Base-by-base conservation (phyloP, 2,888 invertebrate genomes). In the Coenonympha arcania region DNA sequence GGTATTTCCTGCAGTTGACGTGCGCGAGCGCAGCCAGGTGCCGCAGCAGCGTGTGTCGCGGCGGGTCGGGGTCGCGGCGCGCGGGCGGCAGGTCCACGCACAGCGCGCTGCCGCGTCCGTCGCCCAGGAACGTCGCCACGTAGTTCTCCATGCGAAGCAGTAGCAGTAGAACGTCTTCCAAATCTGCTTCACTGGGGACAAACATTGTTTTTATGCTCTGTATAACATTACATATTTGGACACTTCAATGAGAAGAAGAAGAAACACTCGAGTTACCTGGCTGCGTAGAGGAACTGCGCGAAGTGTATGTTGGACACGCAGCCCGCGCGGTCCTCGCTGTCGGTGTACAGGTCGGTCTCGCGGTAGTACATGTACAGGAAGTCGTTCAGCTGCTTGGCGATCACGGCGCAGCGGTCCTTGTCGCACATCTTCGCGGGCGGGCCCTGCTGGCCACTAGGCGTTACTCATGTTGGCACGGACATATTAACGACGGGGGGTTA, bases 331-430 rank as follows among this genome's bases (percentile, higher is more conserved):
- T 93, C 93, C 53, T 90, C 90, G 46, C 90, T 89, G 72, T 93
- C 92, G 2, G 90, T 88, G 68, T 91, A 93, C 19, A 92, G 79
- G 63, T 95, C 94, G 0, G 95, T 95, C 77, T 95, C 95, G 47
- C 92, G 87, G 70, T 92, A 93, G 79, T 95, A 95, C 65, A 92
- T 87, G 79, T 93, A 93, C 43, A 95, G 88, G 77, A 94, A 95
- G 75, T 95, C 95, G 68, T 93, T 93, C 43, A 94, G 84, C 63
- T 94, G 91, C 75, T 94, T 95, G 1, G 95, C 93, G 43, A 94
- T 91, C 62, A 95, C 90, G 1, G 95, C 95, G 52, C 94, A 92
- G 18, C 92, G 87, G 75, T 95, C 95, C 78, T 95, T 95, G 69
- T 91, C 91, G 63, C 91, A 88, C 70, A 94, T 87, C 77, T 92